phyloP scores from a whole-genome alignment of 2,888 invertebrate genomes.

The Zonitis immaculata region DNA sequence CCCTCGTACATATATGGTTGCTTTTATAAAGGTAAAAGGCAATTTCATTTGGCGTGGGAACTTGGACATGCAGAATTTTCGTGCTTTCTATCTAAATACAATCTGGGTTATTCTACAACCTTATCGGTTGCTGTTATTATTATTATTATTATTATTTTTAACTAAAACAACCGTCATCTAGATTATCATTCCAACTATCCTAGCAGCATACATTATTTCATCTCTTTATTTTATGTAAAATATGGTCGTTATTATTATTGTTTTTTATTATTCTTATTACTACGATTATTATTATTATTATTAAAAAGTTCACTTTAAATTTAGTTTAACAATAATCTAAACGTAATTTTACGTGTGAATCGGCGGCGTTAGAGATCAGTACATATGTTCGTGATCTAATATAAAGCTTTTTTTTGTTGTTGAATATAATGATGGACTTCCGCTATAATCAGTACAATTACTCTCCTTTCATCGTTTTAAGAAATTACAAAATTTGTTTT shows the following conservation, averaged over 20 bases:
- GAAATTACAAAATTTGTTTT: too few relatives aligned
- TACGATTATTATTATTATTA: too few relatives aligned
- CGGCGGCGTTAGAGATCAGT: too few relatives aligned
- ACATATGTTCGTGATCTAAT: conserved; percentile 21
- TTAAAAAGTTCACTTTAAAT: too few relatives aligned
- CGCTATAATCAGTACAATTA: conserved; percentile 15
- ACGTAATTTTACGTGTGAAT: conserved; percentile 19
- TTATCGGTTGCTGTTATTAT: conserved; percentile 28
- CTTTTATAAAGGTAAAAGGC: neutral
- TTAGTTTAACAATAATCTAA: conserved; percentile 12
- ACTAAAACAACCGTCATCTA: conserved; percentile 27
- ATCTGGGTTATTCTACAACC: conserved; percentile 36
- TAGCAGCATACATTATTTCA: conserved; percentile 7
- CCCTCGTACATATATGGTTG: neutral
- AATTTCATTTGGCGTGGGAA: conserved; percentile 32
- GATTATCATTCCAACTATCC: conserved; percentile 29
- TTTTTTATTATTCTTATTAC: neutral
- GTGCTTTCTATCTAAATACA: conserved; percentile 37
- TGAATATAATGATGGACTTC: conserved; percentile 15
- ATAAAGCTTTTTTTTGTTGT: conserved; percentile 14
- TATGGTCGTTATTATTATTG: neutral
- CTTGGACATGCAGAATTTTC: conserved; percentile 36
- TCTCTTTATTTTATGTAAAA: neutral
- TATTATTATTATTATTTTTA: too few relatives aligned
- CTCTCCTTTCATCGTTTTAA: conserved; percentile 10